These are phyloP conservation scores for Glyptemys insculpta DNA, from an alignment of 2,797 vertebrate species.

Conservation along the genomic window DNA sequence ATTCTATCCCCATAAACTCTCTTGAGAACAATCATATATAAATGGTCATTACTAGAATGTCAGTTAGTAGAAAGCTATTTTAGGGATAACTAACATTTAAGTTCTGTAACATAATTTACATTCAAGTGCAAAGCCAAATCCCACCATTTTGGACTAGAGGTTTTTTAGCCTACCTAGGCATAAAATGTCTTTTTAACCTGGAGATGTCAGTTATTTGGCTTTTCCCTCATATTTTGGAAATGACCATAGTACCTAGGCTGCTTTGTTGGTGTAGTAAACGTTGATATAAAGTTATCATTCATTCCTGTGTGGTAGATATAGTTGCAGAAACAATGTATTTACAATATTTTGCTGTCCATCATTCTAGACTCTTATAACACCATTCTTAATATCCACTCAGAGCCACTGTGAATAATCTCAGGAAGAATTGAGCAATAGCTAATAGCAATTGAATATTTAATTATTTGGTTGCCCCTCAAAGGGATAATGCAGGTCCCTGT, in stretches of 20 bases:
- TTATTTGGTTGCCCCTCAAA: background rate
- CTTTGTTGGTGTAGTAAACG: background rate
- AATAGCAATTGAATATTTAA: conserved; percentile 40
- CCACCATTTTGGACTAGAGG: background rate
- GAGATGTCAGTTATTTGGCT: background rate
- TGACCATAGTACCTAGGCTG: background rate
- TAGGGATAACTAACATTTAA: background rate
- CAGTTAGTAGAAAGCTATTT: background rate
- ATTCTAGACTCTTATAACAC: background rate
- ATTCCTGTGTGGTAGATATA: background rate
- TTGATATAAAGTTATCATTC: background rate
- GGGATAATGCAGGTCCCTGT: conserved; percentile 2
- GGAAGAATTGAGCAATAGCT: conserved; percentile 40
- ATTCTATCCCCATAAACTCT: background rate
- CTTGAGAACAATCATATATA: background rate
- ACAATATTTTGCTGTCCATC: background rate
- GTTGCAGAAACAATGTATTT: background rate
- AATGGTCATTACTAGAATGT: too few relatives aligned
- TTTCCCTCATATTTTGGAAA: background rate
- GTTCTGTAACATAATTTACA: background rate
- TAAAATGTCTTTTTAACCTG: background rate
- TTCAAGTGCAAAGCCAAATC: background rate
- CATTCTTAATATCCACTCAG: background rate
- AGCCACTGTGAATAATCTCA: conserved; percentile 34
- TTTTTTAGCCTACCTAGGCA: background rate